A percentile compares a stretch with the other conserved stretches of the same genome.
Conservation (phyloP, 2,113 vertebrate genomes). For the Collichthys lucidus region DNA sequence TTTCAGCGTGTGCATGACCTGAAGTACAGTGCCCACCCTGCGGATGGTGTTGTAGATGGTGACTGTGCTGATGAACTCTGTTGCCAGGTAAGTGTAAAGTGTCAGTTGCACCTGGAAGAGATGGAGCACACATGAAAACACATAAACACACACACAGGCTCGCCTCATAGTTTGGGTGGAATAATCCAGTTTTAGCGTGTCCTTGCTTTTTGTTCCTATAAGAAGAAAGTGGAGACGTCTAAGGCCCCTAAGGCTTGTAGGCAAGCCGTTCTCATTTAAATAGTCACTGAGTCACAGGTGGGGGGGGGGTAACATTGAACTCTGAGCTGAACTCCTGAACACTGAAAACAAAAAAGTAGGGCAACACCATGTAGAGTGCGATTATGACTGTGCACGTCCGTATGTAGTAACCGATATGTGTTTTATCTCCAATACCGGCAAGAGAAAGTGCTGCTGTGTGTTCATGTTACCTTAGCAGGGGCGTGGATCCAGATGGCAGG, state of each 20-base stretch:
- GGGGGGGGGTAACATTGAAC: slow-evolving; percentile 43
- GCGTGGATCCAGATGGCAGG: slow-evolving; percentile 98
- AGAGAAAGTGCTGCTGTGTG: neutral
- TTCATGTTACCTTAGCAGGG: slow-evolving; percentile 89
- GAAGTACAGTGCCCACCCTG: slow-evolving; percentile 94
- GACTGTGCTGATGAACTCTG: slow-evolving; percentile 96
- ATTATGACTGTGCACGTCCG: slow-evolving; percentile 16
- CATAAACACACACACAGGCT: neutral
- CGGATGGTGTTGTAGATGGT: slow-evolving; percentile 96
- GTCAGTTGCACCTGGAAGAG: slow-evolving; percentile 90
- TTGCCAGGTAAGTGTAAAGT: slow-evolving; percentile 95
- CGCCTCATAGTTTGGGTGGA: neutral
- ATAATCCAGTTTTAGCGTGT: slow-evolving; percentile 19
- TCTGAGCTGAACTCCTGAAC: slow-evolving; percentile 23
- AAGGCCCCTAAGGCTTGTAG: slow-evolving; percentile 10
- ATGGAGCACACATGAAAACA: slow-evolving; percentile 17
- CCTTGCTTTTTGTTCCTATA: slow-evolving; percentile 21
- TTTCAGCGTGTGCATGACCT: slow-evolving; percentile 96
- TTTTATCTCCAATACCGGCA: neutral
- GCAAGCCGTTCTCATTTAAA: slow-evolving; percentile 35
- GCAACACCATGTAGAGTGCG: slow-evolving; percentile 4
- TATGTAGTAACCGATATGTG: neutral
- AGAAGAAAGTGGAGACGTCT: slow-evolving; percentile 11
- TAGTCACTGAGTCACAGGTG: slow-evolving; percentile 22
- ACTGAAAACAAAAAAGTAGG: slow-evolving; percentile 33